Conservation (phyloP, 2,888 invertebrate species). For the Ptilodon capucinus region DNA sequence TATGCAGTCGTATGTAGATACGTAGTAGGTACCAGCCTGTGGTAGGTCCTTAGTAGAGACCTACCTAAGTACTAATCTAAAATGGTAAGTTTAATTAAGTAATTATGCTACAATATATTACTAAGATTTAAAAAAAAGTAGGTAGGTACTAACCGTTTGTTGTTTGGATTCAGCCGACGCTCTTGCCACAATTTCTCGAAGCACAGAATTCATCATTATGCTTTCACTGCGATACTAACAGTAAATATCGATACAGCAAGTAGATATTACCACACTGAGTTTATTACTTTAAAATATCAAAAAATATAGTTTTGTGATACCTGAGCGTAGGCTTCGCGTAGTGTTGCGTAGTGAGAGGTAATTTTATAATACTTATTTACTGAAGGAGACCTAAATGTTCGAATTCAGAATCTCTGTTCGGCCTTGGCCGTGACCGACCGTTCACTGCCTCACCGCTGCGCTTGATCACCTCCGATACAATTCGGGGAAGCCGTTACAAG, state of each 20-base stretch:
- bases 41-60: too few relatives aligned
- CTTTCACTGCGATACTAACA: slow-evolving; percentile 41
- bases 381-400: slow-evolving; percentile 33
- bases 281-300: not conserved
- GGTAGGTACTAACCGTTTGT: slow-evolving; percentile 55
- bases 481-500: slow-evolving; percentile 42
- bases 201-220: slow-evolving; percentile 67
- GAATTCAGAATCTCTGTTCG: slow-evolving; percentile 51
- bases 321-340: slow-evolving; percentile 31
- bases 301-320: slow-evolving; percentile 22
- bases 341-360: slow-evolving; percentile 45
- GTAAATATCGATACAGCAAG: not conserved
- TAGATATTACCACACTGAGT: not conserved
- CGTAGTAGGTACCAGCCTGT: too few relatives aligned
- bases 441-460: slow-evolving; percentile 69
- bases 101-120: too few relatives aligned
- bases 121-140: too few relatives aligned
- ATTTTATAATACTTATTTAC: slow-evolving; percentile 46
- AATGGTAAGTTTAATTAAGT: too few relatives aligned
- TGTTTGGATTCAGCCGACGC: slow-evolving; percentile 64
- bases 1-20: too few relatives aligned
- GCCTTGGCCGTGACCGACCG: slow-evolving; percentile 79
- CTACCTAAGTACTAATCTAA: too few relatives aligned
- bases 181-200: slow-evolving; percentile 69
- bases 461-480: slow-evolving; percentile 56